These are phyloP conservation scores for Galeopsomyia nigrocyanea DNA, from an alignment of 2,888 invertebrate genomes.

Conservation along the genomic window DNA sequence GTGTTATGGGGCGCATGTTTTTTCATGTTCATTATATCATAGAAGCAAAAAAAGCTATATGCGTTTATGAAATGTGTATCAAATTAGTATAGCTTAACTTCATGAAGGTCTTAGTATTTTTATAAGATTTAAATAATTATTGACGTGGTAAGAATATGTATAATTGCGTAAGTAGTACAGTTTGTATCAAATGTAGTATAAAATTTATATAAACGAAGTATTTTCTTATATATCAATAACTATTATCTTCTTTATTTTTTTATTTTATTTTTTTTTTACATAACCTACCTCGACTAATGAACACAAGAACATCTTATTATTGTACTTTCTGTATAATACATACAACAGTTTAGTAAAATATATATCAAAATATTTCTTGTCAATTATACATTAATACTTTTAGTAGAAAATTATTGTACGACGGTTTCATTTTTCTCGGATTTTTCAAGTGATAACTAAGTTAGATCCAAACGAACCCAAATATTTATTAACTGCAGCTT, in stretches of 20 bases:
- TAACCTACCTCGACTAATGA: background rate
- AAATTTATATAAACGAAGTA: conserved; percentile 56
- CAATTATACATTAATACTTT: background rate
- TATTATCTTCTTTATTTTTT: conserved; percentile 29
- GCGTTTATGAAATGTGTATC: no score
- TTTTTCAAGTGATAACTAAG: conserved; percentile 18
- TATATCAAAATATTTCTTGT: background rate
- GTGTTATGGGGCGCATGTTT: no score
- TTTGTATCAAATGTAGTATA: no score
- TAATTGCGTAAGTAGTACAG: no score
- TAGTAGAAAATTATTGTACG: no score
- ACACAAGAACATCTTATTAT: conserved; percentile 2
- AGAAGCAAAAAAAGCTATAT: no score
- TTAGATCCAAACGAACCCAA: conserved; percentile 58
- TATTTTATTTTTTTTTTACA: background rate
- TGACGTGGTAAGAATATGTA: no score
- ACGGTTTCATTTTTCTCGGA: no score
- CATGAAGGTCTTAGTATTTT: no score
- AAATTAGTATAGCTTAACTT: no score
- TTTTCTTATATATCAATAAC: conserved; percentile 60
- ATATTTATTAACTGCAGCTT: conserved; percentile 63
- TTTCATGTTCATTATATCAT: no score
- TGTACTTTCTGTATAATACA: background rate
- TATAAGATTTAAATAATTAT: no score
- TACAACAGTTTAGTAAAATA: background rate